Conservation (phyloP, 2,113 vertebrate species). For the Zosterops hypoxanthus region DNA sequence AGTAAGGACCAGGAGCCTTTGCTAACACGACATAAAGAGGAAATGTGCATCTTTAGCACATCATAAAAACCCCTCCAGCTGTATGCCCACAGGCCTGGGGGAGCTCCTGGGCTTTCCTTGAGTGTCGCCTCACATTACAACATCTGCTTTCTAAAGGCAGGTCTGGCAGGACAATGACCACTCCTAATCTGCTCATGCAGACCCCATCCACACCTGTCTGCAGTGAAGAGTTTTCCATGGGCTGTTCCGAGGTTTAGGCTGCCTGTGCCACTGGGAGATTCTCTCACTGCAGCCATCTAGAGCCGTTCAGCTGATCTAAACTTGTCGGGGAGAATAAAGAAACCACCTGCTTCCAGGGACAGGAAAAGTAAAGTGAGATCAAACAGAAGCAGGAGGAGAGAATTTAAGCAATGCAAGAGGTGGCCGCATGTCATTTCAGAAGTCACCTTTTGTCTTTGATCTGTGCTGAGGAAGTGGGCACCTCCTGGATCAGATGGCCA, state of each 20-base stretch:
- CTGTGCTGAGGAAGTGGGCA: conserved; percentile 54
- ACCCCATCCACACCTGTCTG: neutral
- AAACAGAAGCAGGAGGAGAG: conserved; percentile 39
- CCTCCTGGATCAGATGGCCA: conserved; percentile 64
- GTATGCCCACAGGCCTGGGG: neutral
- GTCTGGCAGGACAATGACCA: neutral
- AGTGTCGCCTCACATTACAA: neutral
- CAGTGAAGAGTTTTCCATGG: neutral
- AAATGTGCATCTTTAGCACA: neutral
- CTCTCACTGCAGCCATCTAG: neutral
- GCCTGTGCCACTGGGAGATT: neutral
- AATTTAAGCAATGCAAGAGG: conserved; percentile 59
- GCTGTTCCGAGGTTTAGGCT: neutral
- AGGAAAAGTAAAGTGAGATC: conserved; percentile 59
- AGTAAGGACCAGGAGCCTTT: neutral
- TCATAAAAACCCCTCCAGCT: neutral
- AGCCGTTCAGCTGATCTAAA: conserved; percentile 42
- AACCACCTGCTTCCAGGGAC: conserved; percentile 50
- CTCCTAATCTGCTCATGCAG: neutral
- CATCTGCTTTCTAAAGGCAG: neutral
- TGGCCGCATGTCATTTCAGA: conserved; percentile 65
- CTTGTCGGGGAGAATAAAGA: conserved; percentile 44
- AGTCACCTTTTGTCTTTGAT: conserved; percentile 76
- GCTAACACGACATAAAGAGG: neutral
- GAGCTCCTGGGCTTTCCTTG: neutral